Percentiles rank a stretch among this genome's conserved stretches.
phyloP scores from a whole-genome alignment of 2,113 vertebrate genomes.

The Stegastes partitus region DNA sequence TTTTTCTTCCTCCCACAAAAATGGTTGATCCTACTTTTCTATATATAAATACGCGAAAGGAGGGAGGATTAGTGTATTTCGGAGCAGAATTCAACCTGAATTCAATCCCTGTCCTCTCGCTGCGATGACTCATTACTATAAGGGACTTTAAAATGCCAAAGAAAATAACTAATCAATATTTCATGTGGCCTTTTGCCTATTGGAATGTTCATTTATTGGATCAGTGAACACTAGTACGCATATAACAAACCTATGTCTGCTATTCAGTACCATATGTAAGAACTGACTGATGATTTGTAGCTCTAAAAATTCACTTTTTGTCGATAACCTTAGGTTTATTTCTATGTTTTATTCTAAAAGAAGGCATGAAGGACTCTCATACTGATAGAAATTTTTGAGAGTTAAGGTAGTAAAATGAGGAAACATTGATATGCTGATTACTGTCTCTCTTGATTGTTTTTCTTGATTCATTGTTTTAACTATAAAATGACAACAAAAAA shows the following conservation, averaged over 20 bases:
- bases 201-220: conserved; percentile 20
- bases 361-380: neutral
- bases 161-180: conserved; percentile 49
- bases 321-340: neutral
- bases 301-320: neutral
- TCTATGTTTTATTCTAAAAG: neutral
- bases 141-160: conserved; percentile 15
- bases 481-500: too few species aligned
- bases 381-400: too few species aligned
- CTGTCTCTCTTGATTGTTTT: too few species aligned
- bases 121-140: conserved; percentile 23
- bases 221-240: conserved; percentile 18
- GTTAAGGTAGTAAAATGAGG: too few species aligned
- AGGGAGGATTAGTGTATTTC: conserved; percentile 32
- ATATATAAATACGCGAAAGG: conserved; percentile 3
- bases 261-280: neutral
- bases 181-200: conserved; percentile 37
- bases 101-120: conserved; percentile 20
- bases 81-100: conserved; percentile 18
- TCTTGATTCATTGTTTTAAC: too few species aligned
- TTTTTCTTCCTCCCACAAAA: conserved; percentile 23
- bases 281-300: neutral
- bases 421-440: too few species aligned
- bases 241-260: neutral
- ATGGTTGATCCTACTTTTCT: conserved; percentile 21